Evolutionary conservation across 1,140 invertebrate genomes (phyloP).

Genomic region (Bradynema listronoti): DNA sequence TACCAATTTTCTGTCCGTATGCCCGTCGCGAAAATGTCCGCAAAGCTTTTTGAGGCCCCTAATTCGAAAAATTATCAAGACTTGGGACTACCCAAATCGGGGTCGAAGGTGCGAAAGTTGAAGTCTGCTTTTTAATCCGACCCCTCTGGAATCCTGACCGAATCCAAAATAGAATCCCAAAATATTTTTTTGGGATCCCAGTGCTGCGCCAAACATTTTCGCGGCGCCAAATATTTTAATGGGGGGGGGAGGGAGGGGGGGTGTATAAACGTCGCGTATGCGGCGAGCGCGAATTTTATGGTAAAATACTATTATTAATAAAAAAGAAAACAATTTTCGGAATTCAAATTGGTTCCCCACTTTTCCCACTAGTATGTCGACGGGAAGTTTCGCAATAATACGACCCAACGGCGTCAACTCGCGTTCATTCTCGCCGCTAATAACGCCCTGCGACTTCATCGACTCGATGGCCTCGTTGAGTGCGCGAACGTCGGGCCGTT

Average conservation of each 20-base stretch:
- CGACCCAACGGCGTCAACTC: conserved; percentile 80
- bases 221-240: too few species aligned
- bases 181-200: conserved; percentile 9
- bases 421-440: conserved; percentile 69
- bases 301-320: conserved; percentile 12
- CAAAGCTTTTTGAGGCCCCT: too few species aligned
- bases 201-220: background rate
- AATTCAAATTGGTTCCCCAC: conserved; percentile 62
- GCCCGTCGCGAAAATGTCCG: too few species aligned
- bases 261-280: too few species aligned
- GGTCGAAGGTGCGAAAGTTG: conserved; percentile 1
- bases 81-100: too few species aligned
- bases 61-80: too few species aligned
- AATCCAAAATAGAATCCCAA: too few species aligned
- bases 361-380: conserved; percentile 89
- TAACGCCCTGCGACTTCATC: conserved; percentile 79
- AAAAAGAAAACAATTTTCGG: background rate
- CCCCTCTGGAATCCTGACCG: too few species aligned
- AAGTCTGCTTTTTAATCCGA: conserved; percentile 9
- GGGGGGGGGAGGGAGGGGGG: too few species aligned
- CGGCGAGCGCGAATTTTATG: too few species aligned
- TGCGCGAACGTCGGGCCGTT: conserved; percentile 70
- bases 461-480: conserved; percentile 79
- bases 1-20: background rate
- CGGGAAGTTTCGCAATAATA: conserved; percentile 78